Evolutionary conservation across 2,797 vertebrate species (phyloP), one percentile per base, ranked within the genome.

Genomic region (Hybognathus amarus): DNA sequence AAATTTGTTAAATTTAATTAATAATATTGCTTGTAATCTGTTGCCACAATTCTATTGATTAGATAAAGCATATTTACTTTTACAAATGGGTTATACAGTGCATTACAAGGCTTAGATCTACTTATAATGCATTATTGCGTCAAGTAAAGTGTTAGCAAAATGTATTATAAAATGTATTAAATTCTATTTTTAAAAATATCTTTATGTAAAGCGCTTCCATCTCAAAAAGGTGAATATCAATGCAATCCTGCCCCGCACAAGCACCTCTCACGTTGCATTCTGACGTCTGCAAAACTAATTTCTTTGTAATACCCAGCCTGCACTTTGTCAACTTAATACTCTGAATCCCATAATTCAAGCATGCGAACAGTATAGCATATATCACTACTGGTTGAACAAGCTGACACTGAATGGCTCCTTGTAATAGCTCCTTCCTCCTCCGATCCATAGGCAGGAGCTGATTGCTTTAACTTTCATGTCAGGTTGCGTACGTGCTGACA

Each of bases 401-500:
- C 20, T 73, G 66, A 61, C 56, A 50, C 15, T 56, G 68, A 69
- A 83, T 33, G 59, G 76, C 20, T 84, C 22, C 10, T 54, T 69
- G 50, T 79, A 80, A 86, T 75, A 56, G 67, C 54, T 76, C 56
- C 42, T 68, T 63, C 38, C 33, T 66, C 30, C 33, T 70, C 42
- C 50, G 36, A 67, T 69, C 69, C 45, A 77, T 78, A 74, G 56
- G 50, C 71, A 50, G 27, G 6, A 59, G 71, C 67, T 74, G 50
- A 83, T 84, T 64, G 38, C 68, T 74, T 76, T 86, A 73, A 79
- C 52, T 36, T 73, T 83, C 66, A 87, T 36, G 69, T 77, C 47
- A 12, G 81, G 70, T 79, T 75, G 79, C 73, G 8, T 27, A 79
- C 68, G 69, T 13, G 10, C 69, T 78, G 71, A n/a, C 66, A 50